phyloP scores from a whole-genome alignment of 2,888 invertebrate genomes.

The Pyrocoelia pectoralis region DNA sequence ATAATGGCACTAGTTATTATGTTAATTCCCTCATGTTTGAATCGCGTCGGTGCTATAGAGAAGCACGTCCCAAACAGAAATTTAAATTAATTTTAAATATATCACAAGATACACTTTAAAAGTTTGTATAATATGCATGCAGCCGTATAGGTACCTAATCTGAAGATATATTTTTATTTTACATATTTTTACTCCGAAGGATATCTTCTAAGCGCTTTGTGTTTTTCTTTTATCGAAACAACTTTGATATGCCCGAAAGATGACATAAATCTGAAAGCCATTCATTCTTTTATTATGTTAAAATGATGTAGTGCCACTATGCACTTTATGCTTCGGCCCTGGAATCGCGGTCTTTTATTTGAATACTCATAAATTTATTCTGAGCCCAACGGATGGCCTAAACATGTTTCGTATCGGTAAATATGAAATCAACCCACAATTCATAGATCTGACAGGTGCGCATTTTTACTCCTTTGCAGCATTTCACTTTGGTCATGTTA shows the following conservation, averaged over 20 bases:
- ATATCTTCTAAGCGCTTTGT: conserved; percentile 48
- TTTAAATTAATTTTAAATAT: conserved; percentile 8
- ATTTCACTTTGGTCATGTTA: neutral
- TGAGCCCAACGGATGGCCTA: conserved; percentile 33
- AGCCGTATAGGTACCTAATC: conserved; percentile 26
- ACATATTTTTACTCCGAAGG: conserved; percentile 32
- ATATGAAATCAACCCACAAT: conserved; percentile 35
- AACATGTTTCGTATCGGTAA: conserved; percentile 36
- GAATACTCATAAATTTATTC: conserved; percentile 37
- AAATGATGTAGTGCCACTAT: conserved; percentile 57
- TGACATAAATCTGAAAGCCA: conserved; percentile 60
- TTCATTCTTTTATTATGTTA: conserved; percentile 59
- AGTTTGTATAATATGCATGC: conserved; percentile 16
- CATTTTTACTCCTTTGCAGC: conserved; percentile 20
- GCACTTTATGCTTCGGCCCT: conserved; percentile 46
- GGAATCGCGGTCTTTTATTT: conserved; percentile 38
- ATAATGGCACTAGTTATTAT: too few species aligned
- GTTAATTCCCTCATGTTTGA: too few species aligned
- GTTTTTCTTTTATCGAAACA: conserved; percentile 50
- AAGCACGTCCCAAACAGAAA: neutral
- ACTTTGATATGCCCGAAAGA: conserved; percentile 58
- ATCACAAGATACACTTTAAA: conserved; percentile 10
- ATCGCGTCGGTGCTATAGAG: too few species aligned
- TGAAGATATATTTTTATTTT: conserved; percentile 30
- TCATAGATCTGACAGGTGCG: conserved; percentile 30